Evolutionary conservation across 1,140 invertebrate genomes (phyloP), one percentile per base, ranked within the genome.

Genomic region (Drosophila pectinifera): DNA sequence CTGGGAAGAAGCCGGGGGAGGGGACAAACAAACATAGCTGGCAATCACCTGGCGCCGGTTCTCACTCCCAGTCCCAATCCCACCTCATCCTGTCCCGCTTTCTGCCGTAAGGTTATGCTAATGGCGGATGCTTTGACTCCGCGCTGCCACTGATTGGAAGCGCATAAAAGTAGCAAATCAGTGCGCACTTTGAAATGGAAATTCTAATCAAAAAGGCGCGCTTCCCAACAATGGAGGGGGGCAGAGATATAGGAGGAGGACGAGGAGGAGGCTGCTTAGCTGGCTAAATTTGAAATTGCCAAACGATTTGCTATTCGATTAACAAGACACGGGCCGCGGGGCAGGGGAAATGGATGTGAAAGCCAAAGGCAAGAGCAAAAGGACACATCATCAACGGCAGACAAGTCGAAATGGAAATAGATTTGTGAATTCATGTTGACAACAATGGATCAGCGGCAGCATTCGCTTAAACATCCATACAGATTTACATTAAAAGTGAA

Each of bases 81-180:
- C 20, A n/a, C 22, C 58, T 73, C 22, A 20, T 43, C 51, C 20
- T 42, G 38, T 41, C 20, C 34, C 31, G 43, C 34, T 4, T 22
- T 24, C 28, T 58, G 63, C 61, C 79, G 49, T 74, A 49, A 57
- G 82, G 69, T 88, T 88, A 86, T 86, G 82, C 82, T 86, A 86
- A 86, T 86, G 82, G 74, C 82, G 83, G 75, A 78, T 75, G 74
- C 70, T 75, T 68, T 78, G 64, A 48, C 54, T 80, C 64, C 78
- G 70, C 74, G 18, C 31, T 70, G 72, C 42, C 58, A 75, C 63
- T 84, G 80, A 85, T 85, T 85, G 80, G 76, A 88, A 90, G 83
- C 76, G 80, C 80, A 86, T 79, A 73, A 89, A 86, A 90, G 79
- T 84, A 90, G 84, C 79, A 84, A 88, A 89, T 90, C 85, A 90